Evolutionary conservation across 2,888 invertebrate genomes (phyloP).

Genomic region (Nineta flava): DNA sequence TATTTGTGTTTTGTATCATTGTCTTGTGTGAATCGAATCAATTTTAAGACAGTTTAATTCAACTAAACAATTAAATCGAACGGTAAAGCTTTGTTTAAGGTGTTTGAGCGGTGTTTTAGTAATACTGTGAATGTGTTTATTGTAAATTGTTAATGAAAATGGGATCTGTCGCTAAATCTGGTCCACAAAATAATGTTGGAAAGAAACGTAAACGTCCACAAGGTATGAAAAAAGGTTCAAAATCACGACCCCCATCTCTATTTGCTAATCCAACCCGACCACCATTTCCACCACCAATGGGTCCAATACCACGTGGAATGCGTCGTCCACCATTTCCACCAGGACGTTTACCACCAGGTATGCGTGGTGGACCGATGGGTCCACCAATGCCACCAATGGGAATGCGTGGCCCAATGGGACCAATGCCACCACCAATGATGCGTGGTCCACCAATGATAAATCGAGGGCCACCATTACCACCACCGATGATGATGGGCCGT

Average conservation of each 20-base stretch:
- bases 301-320: slow-evolving; percentile 14
- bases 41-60: too few species aligned
- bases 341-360: slow-evolving; percentile 12
- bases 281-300: slow-evolving; percentile 7
- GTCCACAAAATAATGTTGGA: slow-evolving; percentile 2
- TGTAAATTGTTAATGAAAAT: background rate
- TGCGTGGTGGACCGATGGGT: slow-evolving; percentile 15
- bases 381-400: slow-evolving; percentile 13
- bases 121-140: too few species aligned
- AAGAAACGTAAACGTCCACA: slow-evolving; percentile 2
- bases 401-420: slow-evolving; percentile 14
- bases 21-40: too few species aligned
- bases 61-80: too few species aligned
- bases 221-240: slow-evolving; percentile 5
- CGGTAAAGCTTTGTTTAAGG: too few species aligned
- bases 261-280: slow-evolving; percentile 7
- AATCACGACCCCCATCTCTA: slow-evolving; percentile 5
- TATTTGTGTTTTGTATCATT: background rate
- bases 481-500: slow-evolving; percentile 16
- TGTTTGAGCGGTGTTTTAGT: too few species aligned
- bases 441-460: slow-evolving; percentile 9
- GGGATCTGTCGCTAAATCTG: slow-evolving; percentile 5
- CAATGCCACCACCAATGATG: slow-evolving; percentile 11
- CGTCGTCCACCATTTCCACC: slow-evolving; percentile 17
- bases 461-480: slow-evolving; percentile 15